These are phyloP conservation scores for Malacoctenus gilli DNA, from an alignment of 2,797 vertebrate genomes.

Conservation along the genomic window DNA sequence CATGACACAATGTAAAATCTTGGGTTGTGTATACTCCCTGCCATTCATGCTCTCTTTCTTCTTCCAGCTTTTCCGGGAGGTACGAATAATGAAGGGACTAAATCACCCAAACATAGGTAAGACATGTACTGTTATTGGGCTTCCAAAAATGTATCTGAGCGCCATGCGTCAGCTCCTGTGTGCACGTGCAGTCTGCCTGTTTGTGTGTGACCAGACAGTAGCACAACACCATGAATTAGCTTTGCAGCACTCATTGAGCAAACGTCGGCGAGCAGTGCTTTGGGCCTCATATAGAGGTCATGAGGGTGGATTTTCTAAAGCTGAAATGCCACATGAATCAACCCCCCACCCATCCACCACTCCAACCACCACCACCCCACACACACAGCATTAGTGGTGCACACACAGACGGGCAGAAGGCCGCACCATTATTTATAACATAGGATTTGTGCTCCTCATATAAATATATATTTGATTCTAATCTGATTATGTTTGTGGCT, in stretches of 20 bases:
- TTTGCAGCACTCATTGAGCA: constrained; percentile 26
- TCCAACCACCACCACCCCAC: no score
- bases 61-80: constrained; percentile 91
- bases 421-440: constrained; percentile 32
- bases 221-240: constrained; percentile 39
- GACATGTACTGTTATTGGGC: constrained; percentile 23
- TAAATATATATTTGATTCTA: constrained; percentile 38
- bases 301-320: constrained; percentile 54
- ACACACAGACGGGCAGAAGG: constrained; percentile 31
- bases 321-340: constrained; percentile 58
- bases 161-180: constrained; percentile 18
- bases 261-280: constrained; percentile 7
- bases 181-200: constrained; percentile 11
- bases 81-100: constrained; percentile 94
- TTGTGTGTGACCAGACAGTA: constrained; percentile 34
- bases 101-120: constrained; percentile 96
- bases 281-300: constrained; percentile 51
- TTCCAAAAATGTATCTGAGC: neutral
- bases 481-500: constrained; percentile 54
- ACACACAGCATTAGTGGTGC: constrained; percentile 40
- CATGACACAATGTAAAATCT: no score
- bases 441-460: constrained; percentile 28
- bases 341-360: no score
- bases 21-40: no score
- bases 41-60: constrained; percentile 18